Evolutionary conservation across 2,888 invertebrate species (phyloP), one percentile per base, ranked within the genome.

Genomic region (Orchesellides sinensis): DNA sequence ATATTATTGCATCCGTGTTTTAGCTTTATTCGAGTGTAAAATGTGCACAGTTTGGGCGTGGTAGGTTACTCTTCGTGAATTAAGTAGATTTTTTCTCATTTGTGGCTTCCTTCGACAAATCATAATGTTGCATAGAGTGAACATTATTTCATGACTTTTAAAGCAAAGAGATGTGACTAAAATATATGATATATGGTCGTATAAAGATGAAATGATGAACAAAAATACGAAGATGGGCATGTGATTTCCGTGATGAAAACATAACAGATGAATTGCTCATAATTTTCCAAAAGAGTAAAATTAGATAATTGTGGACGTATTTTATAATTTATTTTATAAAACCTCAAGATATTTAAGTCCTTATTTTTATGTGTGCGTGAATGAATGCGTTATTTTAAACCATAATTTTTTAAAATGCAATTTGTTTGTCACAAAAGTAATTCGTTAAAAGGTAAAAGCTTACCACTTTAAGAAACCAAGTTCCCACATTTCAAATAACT

Each of bases 31-130:
- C 54, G 35, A 35, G 61, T 65, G 45, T 70, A 79, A 79, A 79
- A 79, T 59, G 66, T 69, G 52, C 52, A 78, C 52, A 25, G 59
- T 21, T 80, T 81, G 80, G 80, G 80, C 73, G 80, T 81, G 80
- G 80, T 81, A 54, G 59, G 17, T 12, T 72, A 47, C 63, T 63
- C 66, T 65, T 45, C 40, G 79, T 56, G 79, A 70, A 79, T 72
- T 65, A 79, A 72, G 52, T 52, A 45, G 61, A 79, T 56, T 79
- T 73, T 81, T 81, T 73, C 80, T 59, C 45, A 81, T 73, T 81
- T 73, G 80, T 29, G 72, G 72, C 19, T 72, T 72, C 72, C 72
- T 35, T 23, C 10, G 59, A 45, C 69, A 69, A 69, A 69, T 68
- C 49, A 29, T 49, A 29, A 27, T 47, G 27, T 23, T 65, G 2